Evolutionary conservation across 2,113 vertebrate genomes (phyloP).

Genomic region (Toxostoma redivivum): DNA sequence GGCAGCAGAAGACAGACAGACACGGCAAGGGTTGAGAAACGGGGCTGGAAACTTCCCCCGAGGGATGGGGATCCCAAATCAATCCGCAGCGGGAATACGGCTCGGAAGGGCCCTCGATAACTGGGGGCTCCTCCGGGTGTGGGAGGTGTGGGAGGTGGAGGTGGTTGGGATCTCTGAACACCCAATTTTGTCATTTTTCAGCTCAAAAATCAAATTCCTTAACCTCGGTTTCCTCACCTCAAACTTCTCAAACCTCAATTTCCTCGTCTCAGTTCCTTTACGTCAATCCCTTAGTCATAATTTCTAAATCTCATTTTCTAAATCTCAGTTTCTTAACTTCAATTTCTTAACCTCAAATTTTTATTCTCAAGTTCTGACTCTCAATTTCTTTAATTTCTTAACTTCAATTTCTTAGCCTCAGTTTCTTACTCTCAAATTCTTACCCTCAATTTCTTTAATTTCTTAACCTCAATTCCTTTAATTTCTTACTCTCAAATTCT

Average conservation of each 20-base stretch:
- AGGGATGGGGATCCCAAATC: not conserved
- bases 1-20: constrained; percentile 57
- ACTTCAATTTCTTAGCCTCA: fast-evolving
- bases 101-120: not conserved
- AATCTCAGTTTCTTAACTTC: not conserved
- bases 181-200: fast-evolving
- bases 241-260: fast-evolving
- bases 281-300: no score
- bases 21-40: not conserved
- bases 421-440: no score
- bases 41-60: not conserved
- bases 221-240: not conserved
- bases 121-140: fast-evolving
- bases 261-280: not conserved
- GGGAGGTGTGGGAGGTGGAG: fast-evolving
- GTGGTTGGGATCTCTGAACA: not conserved
- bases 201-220: not conserved
- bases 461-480: not conserved
- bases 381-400: fast-evolving
- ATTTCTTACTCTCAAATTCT: fast-evolving
- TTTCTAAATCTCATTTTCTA: not conserved
- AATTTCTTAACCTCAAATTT: fast-evolving
- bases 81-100: fast-evolving
- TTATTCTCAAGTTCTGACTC: fast-evolving
- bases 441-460: not conserved